Evolutionary conservation across 2,113 vertebrate genomes (phyloP), one percentile per base, ranked within the genome.

Genomic region (Cyanistes caeruleus): DNA sequence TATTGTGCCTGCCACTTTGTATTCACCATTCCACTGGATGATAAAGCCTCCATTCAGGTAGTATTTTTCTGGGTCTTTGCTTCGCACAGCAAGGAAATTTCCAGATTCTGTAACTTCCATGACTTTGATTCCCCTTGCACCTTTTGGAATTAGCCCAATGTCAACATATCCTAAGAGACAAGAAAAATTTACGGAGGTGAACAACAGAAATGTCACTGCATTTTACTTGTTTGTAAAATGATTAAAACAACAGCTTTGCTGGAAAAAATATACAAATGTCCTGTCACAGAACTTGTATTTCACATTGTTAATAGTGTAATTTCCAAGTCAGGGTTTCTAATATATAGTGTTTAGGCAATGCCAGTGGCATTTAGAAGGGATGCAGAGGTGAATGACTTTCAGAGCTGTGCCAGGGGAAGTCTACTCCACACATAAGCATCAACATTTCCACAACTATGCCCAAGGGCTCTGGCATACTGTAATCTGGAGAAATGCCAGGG

Each of bases 21-120:
- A 99, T 97, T 99, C 99, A 17, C 99, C 99, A 22, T 99, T 99
- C 99, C 99, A 99, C 90, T 99, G 99, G 97, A 99, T 99, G 95
- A 99, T 99, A 96, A 98, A 99, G 83, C 99, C 99, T 82, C 99
- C 99, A 48, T 99, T 99, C 87, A 99, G 98, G 89, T 98, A 99
- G 86, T 99, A 99, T 55, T 99, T 98, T 79, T 98, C 98, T 14
- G 99, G 98, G 65, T 98, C 96, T 95, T 98, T 97, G 70, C 98
- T 98, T 90, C 98, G 97, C 60, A 99, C 96, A 31, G 98, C 99
- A 95, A 99, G 98, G 96, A 99, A 99, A 96, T 99, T 99, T 88
- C 98, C 99, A 52, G 99, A 98, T 95, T 98, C 99, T 91, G 98
- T 97, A 63, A 99, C 95, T 97, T 99, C 99, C 96, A 97, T 97